Percentiles rank a stretch among this genome's conserved stretches.
phyloP scores from a whole-genome alignment of 2,113 vertebrate genomes.

The Dicaeum eximium region DNA sequence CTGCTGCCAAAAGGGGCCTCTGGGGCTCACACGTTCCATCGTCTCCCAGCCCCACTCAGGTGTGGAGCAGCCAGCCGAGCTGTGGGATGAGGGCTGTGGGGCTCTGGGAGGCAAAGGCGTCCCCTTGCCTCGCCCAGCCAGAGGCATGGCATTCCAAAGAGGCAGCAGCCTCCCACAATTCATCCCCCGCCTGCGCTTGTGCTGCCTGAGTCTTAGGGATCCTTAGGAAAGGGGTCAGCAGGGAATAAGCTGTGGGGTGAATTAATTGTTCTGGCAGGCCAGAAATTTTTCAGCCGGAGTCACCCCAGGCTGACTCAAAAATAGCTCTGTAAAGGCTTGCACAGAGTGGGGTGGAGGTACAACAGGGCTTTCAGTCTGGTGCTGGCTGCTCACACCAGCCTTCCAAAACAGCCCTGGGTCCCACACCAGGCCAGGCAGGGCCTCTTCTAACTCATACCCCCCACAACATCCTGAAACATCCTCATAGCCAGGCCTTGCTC shows the following conservation, averaged over 20 bases:
- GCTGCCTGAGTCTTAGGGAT: background rate
- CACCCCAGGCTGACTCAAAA: background rate
- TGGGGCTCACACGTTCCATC: background rate
- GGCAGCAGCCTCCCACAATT: background rate
- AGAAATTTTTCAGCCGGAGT: background rate
- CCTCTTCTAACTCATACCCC: background rate
- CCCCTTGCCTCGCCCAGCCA: rapidly evolving
- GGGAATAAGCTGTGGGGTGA: background rate
- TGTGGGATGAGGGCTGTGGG: rapidly evolving
- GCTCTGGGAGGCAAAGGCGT: background rate
- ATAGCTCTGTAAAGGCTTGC: background rate
- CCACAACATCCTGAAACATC: background rate
- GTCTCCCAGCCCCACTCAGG: background rate
- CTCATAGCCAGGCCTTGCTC: background rate
- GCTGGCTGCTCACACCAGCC: background rate
- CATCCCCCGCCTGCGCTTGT: rapidly evolving
- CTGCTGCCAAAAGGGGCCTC: background rate
- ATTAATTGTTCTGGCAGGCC: slow-evolving; percentile 15
- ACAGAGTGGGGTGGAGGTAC: rapidly evolving
- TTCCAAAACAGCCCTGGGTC: background rate
- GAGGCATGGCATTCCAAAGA: background rate
- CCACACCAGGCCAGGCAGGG: rapidly evolving
- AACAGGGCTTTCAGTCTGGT: background rate
- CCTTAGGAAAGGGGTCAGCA: background rate
- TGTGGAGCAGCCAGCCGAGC: background rate